These are phyloP conservation scores for Triplophysa rosa DNA, from an alignment of 2,113 vertebrate species.

Conservation along the genomic window DNA sequence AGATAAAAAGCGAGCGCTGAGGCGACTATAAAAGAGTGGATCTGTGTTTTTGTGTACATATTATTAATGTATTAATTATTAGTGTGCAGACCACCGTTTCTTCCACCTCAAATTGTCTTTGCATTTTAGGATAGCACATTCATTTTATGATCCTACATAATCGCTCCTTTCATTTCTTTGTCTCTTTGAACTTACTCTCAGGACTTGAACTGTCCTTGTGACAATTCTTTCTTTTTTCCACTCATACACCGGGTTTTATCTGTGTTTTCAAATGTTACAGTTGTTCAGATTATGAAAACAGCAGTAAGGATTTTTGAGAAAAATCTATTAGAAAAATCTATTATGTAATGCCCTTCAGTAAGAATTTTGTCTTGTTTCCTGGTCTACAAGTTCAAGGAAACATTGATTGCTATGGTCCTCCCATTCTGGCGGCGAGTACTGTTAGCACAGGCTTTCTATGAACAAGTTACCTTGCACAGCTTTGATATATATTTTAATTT, in stretches of 20 bases:
- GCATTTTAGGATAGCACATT: constrained; percentile 47
- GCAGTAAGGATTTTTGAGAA: neutral
- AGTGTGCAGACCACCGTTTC: constrained; percentile 64
- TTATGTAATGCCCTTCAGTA: constrained; percentile 4
- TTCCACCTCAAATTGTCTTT: constrained; percentile 59
- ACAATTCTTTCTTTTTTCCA: constrained; percentile 34
- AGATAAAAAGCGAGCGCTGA: constrained; percentile 89
- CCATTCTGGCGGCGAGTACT: neutral
- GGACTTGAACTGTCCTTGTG: constrained; percentile 46
- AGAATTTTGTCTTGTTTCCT: neutral
- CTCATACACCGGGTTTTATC: neutral
- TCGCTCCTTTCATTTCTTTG: constrained; percentile 40
- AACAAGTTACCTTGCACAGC: neutral
- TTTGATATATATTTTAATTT: neutral
- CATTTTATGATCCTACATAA: constrained; percentile 15
- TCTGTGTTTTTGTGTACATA: constrained; percentile 64
- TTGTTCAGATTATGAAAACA: constrained; percentile 10
- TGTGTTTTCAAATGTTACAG: neutral
- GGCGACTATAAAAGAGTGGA: constrained; percentile 81
- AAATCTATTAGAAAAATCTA: neutral
- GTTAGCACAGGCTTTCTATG: neutral
- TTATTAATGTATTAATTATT: constrained; percentile 61
- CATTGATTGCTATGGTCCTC: neutral
- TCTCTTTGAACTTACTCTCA: constrained; percentile 43
- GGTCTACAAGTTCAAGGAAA: too few species aligned